These are phyloP conservation scores for Malurus cyaneus DNA, from an alignment of 2,113 vertebrate genomes.

Conservation along the genomic window DNA sequence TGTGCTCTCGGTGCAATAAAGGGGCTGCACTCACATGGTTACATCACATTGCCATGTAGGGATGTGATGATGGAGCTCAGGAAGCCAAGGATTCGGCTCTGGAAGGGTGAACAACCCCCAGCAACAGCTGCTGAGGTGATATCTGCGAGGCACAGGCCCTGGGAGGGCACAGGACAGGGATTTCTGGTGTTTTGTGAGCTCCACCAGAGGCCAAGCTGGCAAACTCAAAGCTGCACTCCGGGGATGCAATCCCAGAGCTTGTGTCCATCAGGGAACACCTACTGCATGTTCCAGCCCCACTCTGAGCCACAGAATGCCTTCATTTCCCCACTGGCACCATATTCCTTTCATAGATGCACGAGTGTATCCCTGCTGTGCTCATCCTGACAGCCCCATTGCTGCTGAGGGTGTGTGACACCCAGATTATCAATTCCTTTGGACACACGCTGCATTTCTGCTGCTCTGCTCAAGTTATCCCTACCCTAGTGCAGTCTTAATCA, in stretches of 20 bases:
- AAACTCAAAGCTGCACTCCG: background rate
- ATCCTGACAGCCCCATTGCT: background rate
- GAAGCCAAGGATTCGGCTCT: background rate
- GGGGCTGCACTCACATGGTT: background rate
- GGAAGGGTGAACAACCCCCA: background rate
- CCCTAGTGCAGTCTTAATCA: background rate
- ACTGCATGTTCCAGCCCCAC: rapidly evolving
- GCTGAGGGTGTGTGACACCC: background rate
- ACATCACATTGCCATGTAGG: background rate
- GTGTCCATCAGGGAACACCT: rapidly evolving
- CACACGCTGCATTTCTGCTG: background rate
- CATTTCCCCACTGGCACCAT: rapidly evolving
- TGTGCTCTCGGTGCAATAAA: constrained; percentile 1
- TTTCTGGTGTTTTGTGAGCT: background rate
- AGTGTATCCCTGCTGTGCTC: background rate
- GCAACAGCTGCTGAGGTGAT: constrained; percentile 54
- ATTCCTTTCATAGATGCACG: background rate
- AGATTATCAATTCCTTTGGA: background rate
- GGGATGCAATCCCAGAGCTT: background rate
- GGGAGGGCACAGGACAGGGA: background rate
- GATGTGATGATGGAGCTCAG: background rate
- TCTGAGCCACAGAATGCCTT: background rate
- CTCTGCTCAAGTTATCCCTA: background rate
- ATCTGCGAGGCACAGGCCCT: constrained; percentile 29
- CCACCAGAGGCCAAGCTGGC: background rate